Evolutionary conservation across 2,888 invertebrate genomes (phyloP).

Genomic region (Eupelmus urozonus): DNA sequence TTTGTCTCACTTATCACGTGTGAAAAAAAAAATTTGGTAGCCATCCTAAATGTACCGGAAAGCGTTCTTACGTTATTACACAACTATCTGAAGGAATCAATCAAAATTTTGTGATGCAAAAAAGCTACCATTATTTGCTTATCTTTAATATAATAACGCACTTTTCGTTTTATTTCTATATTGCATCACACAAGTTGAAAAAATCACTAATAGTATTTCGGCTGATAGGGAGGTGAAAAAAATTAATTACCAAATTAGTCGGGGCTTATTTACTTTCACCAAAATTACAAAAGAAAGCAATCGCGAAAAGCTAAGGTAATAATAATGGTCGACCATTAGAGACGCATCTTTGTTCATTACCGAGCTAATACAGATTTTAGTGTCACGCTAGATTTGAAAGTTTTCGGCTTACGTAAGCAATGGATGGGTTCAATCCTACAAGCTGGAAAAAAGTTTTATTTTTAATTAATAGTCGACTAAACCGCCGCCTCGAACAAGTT

Average conservation of each 20-base stretch:
- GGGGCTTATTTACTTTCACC: conserved; percentile 11
- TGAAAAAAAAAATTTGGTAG: too few relatives aligned
- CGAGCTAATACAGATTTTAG: conserved; percentile 34
- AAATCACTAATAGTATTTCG: too few relatives aligned
- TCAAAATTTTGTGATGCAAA: background rate
- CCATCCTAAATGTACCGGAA: too few relatives aligned
- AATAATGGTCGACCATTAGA: background rate
- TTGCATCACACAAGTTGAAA: background rate
- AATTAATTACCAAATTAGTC: conserved; percentile 19
- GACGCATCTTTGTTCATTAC: background rate
- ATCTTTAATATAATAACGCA: background rate
- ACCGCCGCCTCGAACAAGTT: background rate
- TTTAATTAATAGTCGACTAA: background rate
- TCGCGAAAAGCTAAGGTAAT: conserved; percentile 9
- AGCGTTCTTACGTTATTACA: background rate
- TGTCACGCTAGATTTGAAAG: conserved; percentile 58
- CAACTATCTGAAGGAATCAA: background rate
- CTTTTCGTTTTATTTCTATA: too few relatives aligned
- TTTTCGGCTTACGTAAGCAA: conserved; percentile 34
- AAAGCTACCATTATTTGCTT: background rate
- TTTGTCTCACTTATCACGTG: too few relatives aligned
- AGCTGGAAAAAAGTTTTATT: background rate
- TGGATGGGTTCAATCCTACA: background rate
- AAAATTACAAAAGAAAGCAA: conserved; percentile 19
- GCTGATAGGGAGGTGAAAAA: background rate